Evolutionary conservation across 2,888 invertebrate species (phyloP), one percentile per base, ranked within the genome.

Genomic region (Helleia helle): DNA sequence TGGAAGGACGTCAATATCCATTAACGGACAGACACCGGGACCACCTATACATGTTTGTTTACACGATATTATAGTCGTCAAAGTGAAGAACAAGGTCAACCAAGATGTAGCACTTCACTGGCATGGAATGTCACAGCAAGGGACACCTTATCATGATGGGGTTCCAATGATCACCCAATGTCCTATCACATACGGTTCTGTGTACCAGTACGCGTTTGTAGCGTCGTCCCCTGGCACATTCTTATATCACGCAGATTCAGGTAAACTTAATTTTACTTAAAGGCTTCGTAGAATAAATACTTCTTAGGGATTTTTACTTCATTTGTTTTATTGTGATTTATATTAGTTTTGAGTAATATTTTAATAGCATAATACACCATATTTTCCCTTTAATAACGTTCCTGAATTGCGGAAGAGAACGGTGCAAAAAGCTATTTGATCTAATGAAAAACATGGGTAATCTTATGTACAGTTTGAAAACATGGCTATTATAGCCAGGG

Each of bases 101-200:
- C 88, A 91, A 57, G 90, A 89, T 37, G 67, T 91, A 1, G 86
- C 90, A 4, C 77, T 94, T 6, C 94, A 94, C 62, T 94, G 93
- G 93, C 90, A 93, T 58, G 94, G 94, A 0, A 42, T 86, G 3
- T 73, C 77, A 17, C 88, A 89, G 65, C 70, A 84, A 54, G 87
- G 87, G 17, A 87, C 90, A 2, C 91, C 91, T 0, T 89, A 86
- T 55, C 92, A 92, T 91, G 93, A 93, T 52, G 93, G 93, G 1
- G 90, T 90, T 2, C 90, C 92, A 0, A 87, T 91, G 86, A 79
- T 93, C n/a, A 91, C 92, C 0, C 93, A 93, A 59, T 93, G 92
- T 53, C 91, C 92, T 0, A 90, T 93, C 49, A 71, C 84, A 0
- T 89, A 89, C 55, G 89, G 88, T 45, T 87, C 89, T 1, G 88